Conservation (phyloP, 1,140 invertebrate genomes). For the Drosophila littoralis region DNA sequence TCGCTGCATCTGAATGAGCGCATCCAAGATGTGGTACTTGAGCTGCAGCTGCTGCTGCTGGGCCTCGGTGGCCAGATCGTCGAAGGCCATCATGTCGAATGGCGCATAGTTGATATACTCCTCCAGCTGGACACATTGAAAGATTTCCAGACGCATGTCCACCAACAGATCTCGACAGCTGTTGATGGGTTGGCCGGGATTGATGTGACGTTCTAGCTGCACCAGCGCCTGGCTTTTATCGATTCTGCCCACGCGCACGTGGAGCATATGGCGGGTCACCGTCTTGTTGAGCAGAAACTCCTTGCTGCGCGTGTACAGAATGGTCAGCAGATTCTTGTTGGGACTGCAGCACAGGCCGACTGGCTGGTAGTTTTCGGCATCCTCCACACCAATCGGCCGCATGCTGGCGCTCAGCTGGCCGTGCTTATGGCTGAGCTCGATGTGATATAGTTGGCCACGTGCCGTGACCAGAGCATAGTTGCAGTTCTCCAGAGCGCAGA, state of each 20-base stretch:
- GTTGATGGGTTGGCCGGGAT: slow-evolving; percentile 40
- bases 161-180: slow-evolving; percentile 44
- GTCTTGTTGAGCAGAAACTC: slow-evolving; percentile 42
- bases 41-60: slow-evolving; percentile 53
- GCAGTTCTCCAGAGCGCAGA: slow-evolving; percentile 12
- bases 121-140: slow-evolving; percentile 31
- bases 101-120: slow-evolving; percentile 37
- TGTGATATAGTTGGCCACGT: slow-evolving; percentile 11
- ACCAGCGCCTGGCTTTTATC: slow-evolving; percentile 24
- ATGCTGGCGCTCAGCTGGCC: slow-evolving; percentile 32
- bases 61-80: slow-evolving; percentile 22
- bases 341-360: slow-evolving; percentile 49
- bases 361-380: slow-evolving; percentile 30
- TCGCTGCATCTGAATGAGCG: slow-evolving; percentile 19
- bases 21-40: slow-evolving; percentile 52
- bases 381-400: slow-evolving; percentile 26
- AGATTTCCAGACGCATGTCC: slow-evolving; percentile 54
- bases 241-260: slow-evolving; percentile 48
- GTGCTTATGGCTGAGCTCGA: slow-evolving; percentile 35
- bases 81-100: slow-evolving; percentile 40
- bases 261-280: slow-evolving; percentile 2
- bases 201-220: slow-evolving; percentile 15
- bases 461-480: slow-evolving; percentile 43
- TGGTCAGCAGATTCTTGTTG: slow-evolving; percentile 48
- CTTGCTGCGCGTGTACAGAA: slow-evolving; percentile 51